These are phyloP conservation scores for Nomada hirtipes DNA, from an alignment of 2,888 invertebrate species.

Conservation along the genomic window DNA sequence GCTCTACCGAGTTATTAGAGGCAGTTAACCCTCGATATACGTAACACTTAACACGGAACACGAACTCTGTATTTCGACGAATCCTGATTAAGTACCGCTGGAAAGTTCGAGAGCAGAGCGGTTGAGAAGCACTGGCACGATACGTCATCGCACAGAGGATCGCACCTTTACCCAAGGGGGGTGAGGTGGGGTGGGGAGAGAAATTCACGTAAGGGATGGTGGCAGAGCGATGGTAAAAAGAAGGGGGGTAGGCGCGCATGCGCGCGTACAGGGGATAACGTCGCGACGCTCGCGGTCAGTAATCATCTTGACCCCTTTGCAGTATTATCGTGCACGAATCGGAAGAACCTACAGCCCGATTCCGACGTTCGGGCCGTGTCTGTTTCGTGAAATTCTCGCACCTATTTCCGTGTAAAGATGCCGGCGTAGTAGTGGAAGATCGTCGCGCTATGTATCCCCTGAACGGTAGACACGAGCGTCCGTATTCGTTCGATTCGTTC, in stretches of 20 bases:
- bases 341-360: constrained; percentile 54
- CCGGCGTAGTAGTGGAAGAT: not conserved
- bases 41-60: not conserved
- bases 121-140: constrained; percentile 60
- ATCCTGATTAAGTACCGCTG: not conserved
- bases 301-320: constrained; percentile 75
- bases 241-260: constrained; percentile 71
- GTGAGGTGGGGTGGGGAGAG: constrained; percentile 34
- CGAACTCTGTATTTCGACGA: not conserved
- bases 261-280: constrained; percentile 67
- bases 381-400: not conserved
- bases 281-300: constrained; percentile 74
- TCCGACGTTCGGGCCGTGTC: constrained; percentile 31
- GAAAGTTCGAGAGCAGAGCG: not conserved
- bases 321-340: constrained; percentile 63
- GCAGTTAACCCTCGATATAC: constrained; percentile 15
- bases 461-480: constrained; percentile 1
- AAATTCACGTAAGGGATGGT: constrained; percentile 71
- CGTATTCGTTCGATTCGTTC: constrained; percentile 34
- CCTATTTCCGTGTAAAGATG: not conserved
- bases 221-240: constrained; percentile 66
- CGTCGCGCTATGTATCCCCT: constrained; percentile 3
- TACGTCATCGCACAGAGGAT: constrained; percentile 62
- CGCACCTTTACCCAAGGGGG: constrained; percentile 44
- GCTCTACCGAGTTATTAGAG: constrained; percentile 2